Base-by-base conservation (phyloP, 2,888 invertebrate species). In the Chromoteleia sp. region DNA sequence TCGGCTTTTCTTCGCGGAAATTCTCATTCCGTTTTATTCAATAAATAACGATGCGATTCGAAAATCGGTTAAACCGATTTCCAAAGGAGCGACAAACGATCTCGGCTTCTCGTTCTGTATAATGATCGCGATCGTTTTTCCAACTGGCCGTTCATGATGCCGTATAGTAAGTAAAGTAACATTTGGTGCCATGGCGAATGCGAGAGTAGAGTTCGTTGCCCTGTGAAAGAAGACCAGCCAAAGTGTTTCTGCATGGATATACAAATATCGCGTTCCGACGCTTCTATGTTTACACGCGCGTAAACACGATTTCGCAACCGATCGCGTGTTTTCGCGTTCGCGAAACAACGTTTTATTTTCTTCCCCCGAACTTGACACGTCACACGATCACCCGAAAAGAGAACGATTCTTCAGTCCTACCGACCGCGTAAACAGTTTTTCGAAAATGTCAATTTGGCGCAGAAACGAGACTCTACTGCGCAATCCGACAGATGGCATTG, bases 131-230 rank as follows among this genome's bases (percentile, higher is more conserved):
- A 75, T 80, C 80, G 73, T 79, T 79, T 79, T 79, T 73, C 68
- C 79, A 73, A 68, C 73, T 79, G 67, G 54, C 36, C 54, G 65
- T 67, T 74, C 80, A 59, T 82, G 75, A 73, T 67, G 59, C 70
- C 71, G 75, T 71, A 54, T 75, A 71, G 82, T 82, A 71, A 82
- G 83, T 68, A 73, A 83, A 73, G 76, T 78, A 78, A 83, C 78
- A 78, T 81, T 83, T 70, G 78, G 77, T 75, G 82, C 82, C 77
- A 82, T 82, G 84, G 81, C 82, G 71, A 81, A 80, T 68, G 77
- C 81, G 81, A 76, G 85, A 70, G 74, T 75, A 82, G 88, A 88
- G 89, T 89, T 89, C 89, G 85, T 88, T 89, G 89, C 86, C 86
- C 88, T 71, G 85, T 85, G 82, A 87, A 87, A 87, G 87, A 87